Evolutionary conservation across 2,113 vertebrate genomes (phyloP).

Genomic region (Semnornis frantzii): DNA sequence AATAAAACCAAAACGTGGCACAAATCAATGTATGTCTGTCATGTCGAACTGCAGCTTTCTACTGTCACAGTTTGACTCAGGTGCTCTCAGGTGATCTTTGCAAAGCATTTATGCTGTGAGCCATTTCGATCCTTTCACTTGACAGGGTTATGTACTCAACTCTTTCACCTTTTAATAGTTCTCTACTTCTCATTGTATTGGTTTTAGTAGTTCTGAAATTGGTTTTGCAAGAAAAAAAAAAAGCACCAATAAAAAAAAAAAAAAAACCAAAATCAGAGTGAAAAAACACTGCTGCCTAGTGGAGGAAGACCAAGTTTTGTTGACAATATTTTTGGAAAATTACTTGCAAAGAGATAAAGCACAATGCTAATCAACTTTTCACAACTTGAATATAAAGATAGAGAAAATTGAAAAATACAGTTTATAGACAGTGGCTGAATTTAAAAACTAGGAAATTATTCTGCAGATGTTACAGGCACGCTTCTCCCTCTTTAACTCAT

Average conservation of each 20-base stretch:
- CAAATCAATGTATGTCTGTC: neutral
- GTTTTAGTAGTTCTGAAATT: conserved; percentile 42
- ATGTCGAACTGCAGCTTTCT: neutral
- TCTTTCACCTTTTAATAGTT: conserved; percentile 67
- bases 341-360: neutral
- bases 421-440: neutral
- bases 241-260: neutral
- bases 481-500: neutral
- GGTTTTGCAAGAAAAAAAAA: neutral
- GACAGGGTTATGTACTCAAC: conserved; percentile 64
- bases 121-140: conserved; percentile 47
- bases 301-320: neutral
- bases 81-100: conserved; percentile 40
- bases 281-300: neutral
- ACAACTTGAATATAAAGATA: neutral
- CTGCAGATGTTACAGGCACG: neutral
- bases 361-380: neutral
- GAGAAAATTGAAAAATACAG: neutral
- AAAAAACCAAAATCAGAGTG: fast-evolving
- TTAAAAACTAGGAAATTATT: neutral
- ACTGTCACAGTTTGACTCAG: conserved; percentile 25
- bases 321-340: neutral
- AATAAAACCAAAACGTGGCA: neutral
- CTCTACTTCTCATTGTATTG: conserved; percentile 52
- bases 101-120: conserved; percentile 45